Evolutionary conservation across 2,888 invertebrate genomes (phyloP).

Genomic region (Macrostomum cliftonense): DNA sequence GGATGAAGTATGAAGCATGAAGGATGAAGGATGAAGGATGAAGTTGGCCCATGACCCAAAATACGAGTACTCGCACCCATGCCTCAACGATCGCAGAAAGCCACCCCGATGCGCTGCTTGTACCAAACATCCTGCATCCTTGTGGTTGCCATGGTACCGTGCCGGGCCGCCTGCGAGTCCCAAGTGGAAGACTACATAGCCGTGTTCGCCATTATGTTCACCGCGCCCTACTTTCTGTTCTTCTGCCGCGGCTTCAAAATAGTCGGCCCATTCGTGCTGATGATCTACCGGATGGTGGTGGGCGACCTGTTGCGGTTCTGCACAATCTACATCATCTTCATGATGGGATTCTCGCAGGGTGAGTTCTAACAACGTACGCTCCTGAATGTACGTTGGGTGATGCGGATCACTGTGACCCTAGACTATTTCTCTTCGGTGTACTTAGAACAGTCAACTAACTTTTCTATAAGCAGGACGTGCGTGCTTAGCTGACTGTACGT

Average conservation of each 20-base stretch:
- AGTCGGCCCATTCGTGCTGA: conserved; percentile 96
- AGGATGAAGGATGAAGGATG: too few species aligned
- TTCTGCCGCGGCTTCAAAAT: conserved; percentile 92
- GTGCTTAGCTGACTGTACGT: too few species aligned
- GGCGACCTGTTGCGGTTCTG: conserved; percentile 86
- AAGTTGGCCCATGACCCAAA: too few species aligned
- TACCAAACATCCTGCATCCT: conserved; percentile 77
- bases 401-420: too few species aligned
- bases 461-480: too few species aligned
- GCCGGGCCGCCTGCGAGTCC: conserved; percentile 56
- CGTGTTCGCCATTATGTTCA: conserved; percentile 77
- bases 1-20: too few species aligned
- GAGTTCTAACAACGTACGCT: conserved; percentile 15
- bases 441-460: too few species aligned
- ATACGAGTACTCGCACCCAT: too few species aligned
- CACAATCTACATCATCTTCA: conserved; percentile 83
- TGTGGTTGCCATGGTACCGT: conserved; percentile 62
- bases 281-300: conserved; percentile 96
- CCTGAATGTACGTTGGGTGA: too few species aligned
- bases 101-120: conserved; percentile 69
- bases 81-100: too few species aligned
- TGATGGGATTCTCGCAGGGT: conserved; percentile 91
- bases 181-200: conserved; percentile 67
- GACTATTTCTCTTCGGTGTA: too few species aligned
- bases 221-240: conserved; percentile 85